Conservation (phyloP, 2,797 vertebrate genomes). For the Chelon labrosus region DNA sequence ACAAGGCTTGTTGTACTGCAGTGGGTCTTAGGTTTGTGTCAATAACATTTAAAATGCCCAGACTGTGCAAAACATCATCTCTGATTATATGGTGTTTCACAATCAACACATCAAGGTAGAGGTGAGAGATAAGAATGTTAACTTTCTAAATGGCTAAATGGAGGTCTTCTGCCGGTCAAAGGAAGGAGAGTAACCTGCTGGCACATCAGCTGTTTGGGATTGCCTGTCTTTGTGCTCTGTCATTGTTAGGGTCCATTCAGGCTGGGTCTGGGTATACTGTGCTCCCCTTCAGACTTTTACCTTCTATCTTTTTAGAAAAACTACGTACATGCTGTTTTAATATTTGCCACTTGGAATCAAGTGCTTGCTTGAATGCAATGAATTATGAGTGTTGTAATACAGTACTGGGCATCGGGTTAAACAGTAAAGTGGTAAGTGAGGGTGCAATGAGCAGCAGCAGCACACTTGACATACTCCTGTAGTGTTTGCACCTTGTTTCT, state of each 20-base stretch:
- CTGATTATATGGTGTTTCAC: not conserved
- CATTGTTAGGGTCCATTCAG: not conserved
- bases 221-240: not conserved
- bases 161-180: not conserved
- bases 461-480: slow-evolving; percentile 35
- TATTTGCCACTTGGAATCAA: not conserved
- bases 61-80: not conserved
- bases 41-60: not conserved
- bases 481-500: slow-evolving; percentile 37
- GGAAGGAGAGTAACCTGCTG: not conserved
- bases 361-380: not conserved
- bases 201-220: not conserved
- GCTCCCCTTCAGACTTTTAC: not conserved
- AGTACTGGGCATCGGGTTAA: not conserved
- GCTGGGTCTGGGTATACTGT: not conserved
- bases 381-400: not conserved
- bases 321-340: not conserved
- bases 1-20: no score
- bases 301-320: not conserved
- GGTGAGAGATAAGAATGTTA: not conserved
- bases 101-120: not conserved
- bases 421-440: not conserved
- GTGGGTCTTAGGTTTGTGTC: no score
- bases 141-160: not conserved
- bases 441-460: slow-evolving; percentile 25